A percentile compares a stretch with the other conserved stretches of the same genome.
phyloP scores from a whole-genome alignment of 1,140 invertebrate species.

The Trichonephila inaurata region DNA sequence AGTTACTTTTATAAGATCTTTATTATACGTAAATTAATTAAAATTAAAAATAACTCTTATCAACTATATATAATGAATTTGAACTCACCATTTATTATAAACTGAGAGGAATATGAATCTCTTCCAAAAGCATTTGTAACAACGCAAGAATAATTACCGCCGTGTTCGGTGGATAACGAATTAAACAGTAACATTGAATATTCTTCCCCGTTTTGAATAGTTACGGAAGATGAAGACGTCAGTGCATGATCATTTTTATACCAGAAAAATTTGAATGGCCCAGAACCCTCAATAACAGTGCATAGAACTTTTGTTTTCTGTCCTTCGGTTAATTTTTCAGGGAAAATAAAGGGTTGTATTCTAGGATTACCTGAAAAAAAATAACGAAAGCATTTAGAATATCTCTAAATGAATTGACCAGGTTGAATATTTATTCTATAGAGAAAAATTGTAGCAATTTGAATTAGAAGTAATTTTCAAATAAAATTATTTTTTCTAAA shows the following conservation, averaged over 20 bases:
- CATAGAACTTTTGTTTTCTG: conserved; percentile 73
- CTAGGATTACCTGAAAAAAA: conserved; percentile 32
- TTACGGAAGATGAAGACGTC: background rate
- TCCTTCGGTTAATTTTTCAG: conserved; percentile 59
- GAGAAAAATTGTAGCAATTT: too few species aligned
- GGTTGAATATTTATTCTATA: too few species aligned
- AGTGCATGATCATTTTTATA: conserved; percentile 57
- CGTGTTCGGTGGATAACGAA: conserved; percentile 2
- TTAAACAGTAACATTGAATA: conserved; percentile 47
- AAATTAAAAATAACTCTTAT: too few species aligned
- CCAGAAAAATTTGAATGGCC: conserved; percentile 76
- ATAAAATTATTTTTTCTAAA: too few species aligned
- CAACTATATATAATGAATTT: too few species aligned
- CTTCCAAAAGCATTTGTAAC: conserved; percentile 85
- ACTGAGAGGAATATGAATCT: conserved; percentile 50
- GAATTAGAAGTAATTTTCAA: too few species aligned
- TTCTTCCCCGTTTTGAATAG: conserved; percentile 56
- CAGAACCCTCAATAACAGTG: conserved; percentile 62
- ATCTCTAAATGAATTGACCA: too few species aligned
- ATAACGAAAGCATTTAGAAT: too few species aligned
- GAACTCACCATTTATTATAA: conserved; percentile 69
- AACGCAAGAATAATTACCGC: conserved; percentile 80
- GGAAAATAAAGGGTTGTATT: conserved; percentile 74
- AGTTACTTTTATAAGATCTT: too few species aligned
- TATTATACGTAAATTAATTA: too few species aligned